phyloP scores from a whole-genome alignment of 2,113 vertebrate genomes.

The Oncorhynchus kisutch region DNA sequence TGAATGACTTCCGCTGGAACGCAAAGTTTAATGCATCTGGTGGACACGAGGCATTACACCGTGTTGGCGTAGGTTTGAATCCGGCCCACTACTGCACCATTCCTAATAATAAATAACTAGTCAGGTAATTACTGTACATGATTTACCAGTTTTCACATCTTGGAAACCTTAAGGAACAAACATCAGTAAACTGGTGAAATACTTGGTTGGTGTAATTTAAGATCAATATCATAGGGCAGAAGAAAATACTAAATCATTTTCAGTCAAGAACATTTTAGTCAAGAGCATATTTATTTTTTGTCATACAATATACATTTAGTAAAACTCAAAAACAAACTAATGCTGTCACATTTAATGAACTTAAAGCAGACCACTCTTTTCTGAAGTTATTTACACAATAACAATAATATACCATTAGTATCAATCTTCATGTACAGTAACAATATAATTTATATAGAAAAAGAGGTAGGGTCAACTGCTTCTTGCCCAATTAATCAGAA shows the following conservation, averaged over 20 bases:
- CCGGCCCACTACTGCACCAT: too few species aligned
- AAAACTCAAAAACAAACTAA: conserved; percentile 31
- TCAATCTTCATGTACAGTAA: conserved; percentile 28
- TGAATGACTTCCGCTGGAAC: too few species aligned
- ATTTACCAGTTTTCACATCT: too few species aligned
- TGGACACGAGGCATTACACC: too few species aligned
- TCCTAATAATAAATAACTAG: too few species aligned
- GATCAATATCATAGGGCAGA: background rate
- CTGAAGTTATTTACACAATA: conserved; percentile 53
- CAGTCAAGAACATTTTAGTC: background rate
- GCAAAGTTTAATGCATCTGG: too few species aligned
- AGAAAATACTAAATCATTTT: background rate
- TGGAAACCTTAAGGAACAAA: too few species aligned
- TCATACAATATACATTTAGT: conserved; percentile 46
- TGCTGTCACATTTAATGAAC: conserved; percentile 17
- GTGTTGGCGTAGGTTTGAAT: too few species aligned
- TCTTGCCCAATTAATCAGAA: conserved; percentile 27
- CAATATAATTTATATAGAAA: conserved; percentile 37
- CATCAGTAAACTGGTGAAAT: too few species aligned
- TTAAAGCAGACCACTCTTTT: conserved; percentile 29
- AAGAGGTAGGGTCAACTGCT: conserved; percentile 43
- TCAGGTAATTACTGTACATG: too few species aligned
- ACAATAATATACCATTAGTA: conserved; percentile 27
- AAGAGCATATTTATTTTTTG: conserved; percentile 19
- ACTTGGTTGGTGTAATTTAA: too few species aligned